phyloP scores from a whole-genome alignment of 2,797 vertebrate species.

The Botia almorhae region DNA sequence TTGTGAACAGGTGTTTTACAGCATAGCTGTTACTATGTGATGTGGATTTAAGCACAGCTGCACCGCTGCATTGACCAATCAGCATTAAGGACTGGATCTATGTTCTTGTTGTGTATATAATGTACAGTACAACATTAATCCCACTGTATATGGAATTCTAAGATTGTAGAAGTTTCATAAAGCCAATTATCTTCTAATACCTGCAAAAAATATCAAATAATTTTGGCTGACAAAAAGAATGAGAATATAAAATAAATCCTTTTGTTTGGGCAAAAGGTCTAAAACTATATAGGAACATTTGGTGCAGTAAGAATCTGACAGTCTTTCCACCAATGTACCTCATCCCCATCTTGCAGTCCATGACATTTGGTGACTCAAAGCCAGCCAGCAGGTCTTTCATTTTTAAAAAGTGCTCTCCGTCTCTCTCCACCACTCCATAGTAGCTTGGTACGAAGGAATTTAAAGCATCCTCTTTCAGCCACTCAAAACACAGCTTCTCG shows the following conservation, averaged over 20 bases:
- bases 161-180: too few relatives aligned
- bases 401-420: constrained; percentile 91
- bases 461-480: constrained; percentile 83
- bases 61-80: too few relatives aligned
- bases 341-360: constrained; percentile 99
- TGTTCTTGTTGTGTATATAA: too few relatives aligned
- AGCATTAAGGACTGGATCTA: too few relatives aligned
- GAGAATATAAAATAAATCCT: too few relatives aligned
- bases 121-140: too few relatives aligned
- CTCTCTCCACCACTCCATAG: constrained; percentile 89
- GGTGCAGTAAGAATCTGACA: not conserved
- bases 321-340: constrained; percentile 77
- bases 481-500: constrained; percentile 90
- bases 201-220: too few relatives aligned
- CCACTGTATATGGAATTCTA: too few relatives aligned
- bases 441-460: constrained; percentile 86
- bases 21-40: too few relatives aligned
- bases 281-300: not conserved
- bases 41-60: too few relatives aligned
- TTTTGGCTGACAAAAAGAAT: not conserved
- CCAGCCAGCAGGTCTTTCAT: constrained; percentile 90
- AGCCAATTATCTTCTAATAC: too few relatives aligned
- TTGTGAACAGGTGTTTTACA: too few relatives aligned
- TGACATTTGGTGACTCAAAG: constrained; percentile 92
- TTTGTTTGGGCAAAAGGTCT: not conserved